Conservation (phyloP, 2,797 vertebrate genomes). For the Anas georgica region DNA sequence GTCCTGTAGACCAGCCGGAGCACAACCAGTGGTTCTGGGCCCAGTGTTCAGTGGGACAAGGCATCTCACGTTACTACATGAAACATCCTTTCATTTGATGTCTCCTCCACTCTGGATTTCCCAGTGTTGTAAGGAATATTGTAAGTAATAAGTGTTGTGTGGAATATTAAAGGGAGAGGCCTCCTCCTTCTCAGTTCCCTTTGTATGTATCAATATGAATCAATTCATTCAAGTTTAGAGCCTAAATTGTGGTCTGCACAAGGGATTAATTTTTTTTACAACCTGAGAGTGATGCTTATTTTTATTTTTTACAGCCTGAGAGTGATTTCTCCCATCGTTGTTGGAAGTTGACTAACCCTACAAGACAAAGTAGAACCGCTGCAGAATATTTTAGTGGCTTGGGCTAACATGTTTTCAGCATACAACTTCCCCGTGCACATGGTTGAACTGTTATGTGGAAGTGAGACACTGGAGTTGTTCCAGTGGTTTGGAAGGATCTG, state of each 20-base stretch:
- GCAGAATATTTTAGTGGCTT: neutral
- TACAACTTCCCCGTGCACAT: neutral
- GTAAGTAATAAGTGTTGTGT: no score
- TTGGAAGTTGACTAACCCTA: neutral
- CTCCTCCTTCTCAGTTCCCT: neutral
- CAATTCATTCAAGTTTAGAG: neutral
- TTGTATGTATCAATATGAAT: neutral
- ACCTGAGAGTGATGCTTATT: neutral
- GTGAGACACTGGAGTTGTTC: neutral
- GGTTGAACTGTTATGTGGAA: neutral
- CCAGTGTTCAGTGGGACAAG: neutral
- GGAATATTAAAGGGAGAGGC: neutral
- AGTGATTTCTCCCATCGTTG: neutral
- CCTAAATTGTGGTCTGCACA: neutral
- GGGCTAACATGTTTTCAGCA: neutral
- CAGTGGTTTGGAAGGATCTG: neutral
- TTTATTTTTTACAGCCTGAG: neutral
- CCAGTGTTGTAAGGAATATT: neutral
- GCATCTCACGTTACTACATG: neutral
- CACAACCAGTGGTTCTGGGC: neutral
- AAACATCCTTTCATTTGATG: neutral
- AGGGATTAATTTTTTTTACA: neutral
- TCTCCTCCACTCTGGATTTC: neutral
- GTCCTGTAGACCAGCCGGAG: accelerated
- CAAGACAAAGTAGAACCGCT: neutral